These are phyloP conservation scores for Cyaniris semiargus DNA, from an alignment of 2,888 invertebrate genomes.

Conservation along the genomic window DNA sequence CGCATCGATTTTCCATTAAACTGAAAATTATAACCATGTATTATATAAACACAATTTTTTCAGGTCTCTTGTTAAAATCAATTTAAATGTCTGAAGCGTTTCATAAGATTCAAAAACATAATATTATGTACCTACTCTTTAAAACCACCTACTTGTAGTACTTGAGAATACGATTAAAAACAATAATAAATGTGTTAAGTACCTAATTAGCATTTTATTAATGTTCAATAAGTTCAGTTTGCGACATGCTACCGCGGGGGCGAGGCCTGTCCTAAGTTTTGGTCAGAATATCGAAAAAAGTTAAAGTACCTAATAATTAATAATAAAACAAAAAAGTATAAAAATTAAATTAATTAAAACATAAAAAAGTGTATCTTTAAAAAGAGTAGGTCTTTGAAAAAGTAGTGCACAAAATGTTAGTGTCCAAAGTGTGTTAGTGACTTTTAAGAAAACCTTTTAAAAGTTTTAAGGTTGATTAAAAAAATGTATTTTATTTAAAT, in stretches of 20 bases:
- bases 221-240: constrained; percentile 5
- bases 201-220: constrained; percentile 7
- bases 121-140: too few species aligned
- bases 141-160: too few species aligned
- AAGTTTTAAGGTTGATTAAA: neutral
- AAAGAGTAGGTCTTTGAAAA: too few species aligned
- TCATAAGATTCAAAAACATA: neutral
- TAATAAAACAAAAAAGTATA: neutral
- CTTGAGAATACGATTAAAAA: neutral
- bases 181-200: neutral
- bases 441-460: neutral
- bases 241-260: neutral
- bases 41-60: too few species aligned
- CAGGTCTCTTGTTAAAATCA: too few species aligned
- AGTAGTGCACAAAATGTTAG: too few species aligned
- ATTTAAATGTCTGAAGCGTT: neutral
- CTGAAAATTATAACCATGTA: too few species aligned
- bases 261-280: constrained; percentile 10
- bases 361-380: too few species aligned
- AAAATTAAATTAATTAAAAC: too few species aligned
- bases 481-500: neutral
- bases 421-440: neutral
- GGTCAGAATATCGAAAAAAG: neutral
- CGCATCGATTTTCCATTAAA: too few species aligned
- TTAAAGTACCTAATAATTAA: neutral